Base-by-base conservation (phyloP, 1,140 invertebrate genomes). In the Macrobrachium nipponense region DNA sequence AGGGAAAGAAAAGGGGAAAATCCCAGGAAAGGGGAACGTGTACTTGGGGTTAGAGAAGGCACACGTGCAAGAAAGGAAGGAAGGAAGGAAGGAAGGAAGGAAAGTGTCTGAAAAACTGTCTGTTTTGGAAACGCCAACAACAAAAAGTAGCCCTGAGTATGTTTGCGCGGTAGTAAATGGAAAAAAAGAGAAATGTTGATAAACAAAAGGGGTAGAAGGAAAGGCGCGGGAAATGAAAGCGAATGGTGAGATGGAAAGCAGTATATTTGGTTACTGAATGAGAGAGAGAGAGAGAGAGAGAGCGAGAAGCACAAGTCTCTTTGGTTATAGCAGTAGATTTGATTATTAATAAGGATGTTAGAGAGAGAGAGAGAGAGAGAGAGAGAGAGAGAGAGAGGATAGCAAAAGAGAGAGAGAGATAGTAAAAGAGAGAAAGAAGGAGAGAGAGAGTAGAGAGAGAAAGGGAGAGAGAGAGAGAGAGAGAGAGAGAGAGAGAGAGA, bases 371-470 rank as follows among this genome's bases (percentile, higher is more conserved):
- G 15, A 20, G 20, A 64, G 20, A 72, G 23, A 72, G 43, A 7
- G 43, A 43, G 43, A 23, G 10, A 15, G 4, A 23, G 43, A 72
- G 43, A 15, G 15, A 15, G 43, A 18, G 68, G 43, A 20, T 15
- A 14, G 20, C 1, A 11, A 70, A n/a, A 1, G 20, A 2, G 62
- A 64, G 62, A 64, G 62, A 64, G 2, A 64, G 2, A 64, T 17
- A 64, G 62, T 2, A 20, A 64, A 5, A 64, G 62, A 72, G 68
- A 72, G 68, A 72, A n/a, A 72, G 68, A 72, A n/a, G 23, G 68
- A 23, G 68, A 72, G 68, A n/a, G n/a, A n/a, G n/a, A n/a, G n/a
- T 44, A 51, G 23, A 36, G 43, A 4, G 72, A 6, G 7, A 27
- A 27, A 73, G 72, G 15, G 72, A 36, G 20, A 73, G 27, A 36